These are phyloP conservation scores for Myrmophylax atrothorax DNA, from an alignment of 2,113 vertebrate species.

Conservation along the genomic window DNA sequence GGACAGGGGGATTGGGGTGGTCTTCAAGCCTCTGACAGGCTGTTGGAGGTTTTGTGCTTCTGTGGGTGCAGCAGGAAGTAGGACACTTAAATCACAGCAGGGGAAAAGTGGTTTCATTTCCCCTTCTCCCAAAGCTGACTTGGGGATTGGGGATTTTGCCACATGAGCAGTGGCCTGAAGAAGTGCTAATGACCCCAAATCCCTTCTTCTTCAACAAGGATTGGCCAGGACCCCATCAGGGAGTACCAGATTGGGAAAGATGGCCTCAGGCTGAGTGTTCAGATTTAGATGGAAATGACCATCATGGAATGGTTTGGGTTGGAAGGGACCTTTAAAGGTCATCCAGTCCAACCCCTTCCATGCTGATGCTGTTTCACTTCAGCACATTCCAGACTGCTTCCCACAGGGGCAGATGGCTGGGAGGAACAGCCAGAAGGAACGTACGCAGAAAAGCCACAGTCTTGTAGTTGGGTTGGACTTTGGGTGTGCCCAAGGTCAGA, in stretches of 20 bases:
- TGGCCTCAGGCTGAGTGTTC: background rate
- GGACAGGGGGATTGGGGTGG: background rate
- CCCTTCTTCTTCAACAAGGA: background rate
- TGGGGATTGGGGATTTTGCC: background rate
- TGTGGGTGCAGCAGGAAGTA: background rate
- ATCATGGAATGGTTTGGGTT: background rate
- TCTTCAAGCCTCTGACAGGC: background rate
- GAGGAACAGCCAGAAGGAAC: background rate
- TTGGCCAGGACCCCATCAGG: background rate
- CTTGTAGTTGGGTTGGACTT: background rate
- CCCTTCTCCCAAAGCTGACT: background rate
- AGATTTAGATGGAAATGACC: background rate
- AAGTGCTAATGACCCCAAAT: background rate
- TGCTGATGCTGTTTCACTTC: background rate
- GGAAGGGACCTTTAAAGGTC: background rate
- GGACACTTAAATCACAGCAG: fast-evolving
- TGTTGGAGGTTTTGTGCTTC: background rate
- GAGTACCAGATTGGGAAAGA: background rate
- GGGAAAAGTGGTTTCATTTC: background rate
- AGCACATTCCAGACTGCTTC: background rate
- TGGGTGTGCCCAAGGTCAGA: background rate
- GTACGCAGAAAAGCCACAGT: background rate
- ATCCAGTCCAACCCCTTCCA: background rate
- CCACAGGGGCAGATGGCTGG: background rate
- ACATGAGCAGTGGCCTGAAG: fast-evolving